Conservation (phyloP, 2,888 invertebrate species). For the Leptopterna dolabrata region DNA sequence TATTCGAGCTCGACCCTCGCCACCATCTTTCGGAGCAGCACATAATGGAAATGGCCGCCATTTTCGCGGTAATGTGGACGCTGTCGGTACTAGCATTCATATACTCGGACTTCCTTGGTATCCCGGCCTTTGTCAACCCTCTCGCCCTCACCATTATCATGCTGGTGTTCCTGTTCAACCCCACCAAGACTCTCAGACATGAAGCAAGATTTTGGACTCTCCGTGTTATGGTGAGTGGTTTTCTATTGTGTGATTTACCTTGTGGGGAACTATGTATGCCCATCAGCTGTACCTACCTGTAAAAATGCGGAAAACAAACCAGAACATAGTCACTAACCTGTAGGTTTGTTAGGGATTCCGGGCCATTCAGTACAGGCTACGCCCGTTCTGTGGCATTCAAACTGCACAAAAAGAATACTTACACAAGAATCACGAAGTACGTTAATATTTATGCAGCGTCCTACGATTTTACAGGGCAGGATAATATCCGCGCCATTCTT, state of each 20-base stretch:
- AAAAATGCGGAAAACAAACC: too few species aligned
- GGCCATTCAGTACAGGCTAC: too few species aligned
- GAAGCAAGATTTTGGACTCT: slow-evolving; percentile 96
- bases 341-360: too few species aligned
- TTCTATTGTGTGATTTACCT: not conserved
- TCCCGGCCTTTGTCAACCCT: slow-evolving; percentile 94
- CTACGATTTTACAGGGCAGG: slow-evolving; percentile 73
- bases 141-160: slow-evolving; percentile 85
- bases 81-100: slow-evolving; percentile 77
- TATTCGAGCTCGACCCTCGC: slow-evolving; percentile 95
- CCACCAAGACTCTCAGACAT: slow-evolving; percentile 89
- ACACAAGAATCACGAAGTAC: too few species aligned
- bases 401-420: too few species aligned
- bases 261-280: too few species aligned
- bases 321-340: too few species aligned
- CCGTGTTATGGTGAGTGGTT: slow-evolving; percentile 79
- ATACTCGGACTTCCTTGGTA: slow-evolving; percentile 82
- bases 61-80: slow-evolving; percentile 95
- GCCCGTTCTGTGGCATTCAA: too few species aligned
- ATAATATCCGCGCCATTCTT: slow-evolving; percentile 91
- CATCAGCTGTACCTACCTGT: too few species aligned
- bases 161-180: slow-evolving; percentile 87
- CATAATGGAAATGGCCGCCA: slow-evolving; percentile 92
- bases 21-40: slow-evolving; percentile 95
- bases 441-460: too few species aligned